Evolutionary conservation across 2,888 invertebrate species (phyloP).

Genomic region (Iphiclides podalirius): DNA sequence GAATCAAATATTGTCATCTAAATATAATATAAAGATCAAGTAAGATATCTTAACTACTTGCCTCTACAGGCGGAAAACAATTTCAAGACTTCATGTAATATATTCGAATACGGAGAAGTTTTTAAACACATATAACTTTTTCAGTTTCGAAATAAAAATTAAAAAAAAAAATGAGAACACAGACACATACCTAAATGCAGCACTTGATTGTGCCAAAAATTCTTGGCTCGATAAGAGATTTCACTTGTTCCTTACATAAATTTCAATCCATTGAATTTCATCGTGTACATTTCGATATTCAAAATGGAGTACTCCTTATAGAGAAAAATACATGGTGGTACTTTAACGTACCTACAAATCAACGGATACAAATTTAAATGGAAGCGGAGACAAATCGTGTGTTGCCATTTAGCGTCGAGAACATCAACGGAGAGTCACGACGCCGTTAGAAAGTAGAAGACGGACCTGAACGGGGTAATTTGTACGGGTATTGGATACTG

Average conservation of each 20-base stretch:
- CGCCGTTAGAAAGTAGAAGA: conserved; percentile 37
- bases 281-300: too few relatives aligned
- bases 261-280: background rate
- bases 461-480: conserved; percentile 10
- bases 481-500: conserved; percentile 3
- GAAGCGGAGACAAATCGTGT: conserved; percentile 27
- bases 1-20: too few relatives aligned
- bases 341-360: too few relatives aligned
- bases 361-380: background rate
- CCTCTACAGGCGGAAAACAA: too few relatives aligned
- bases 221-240: conserved; percentile 13
- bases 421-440: conserved; percentile 38
- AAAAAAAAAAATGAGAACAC: background rate
- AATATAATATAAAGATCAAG: too few relatives aligned
- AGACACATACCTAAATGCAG: background rate
- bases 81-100: too few relatives aligned
- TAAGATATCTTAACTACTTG: too few relatives aligned
- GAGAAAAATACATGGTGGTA: too few relatives aligned
- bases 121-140: too few relatives aligned
- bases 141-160: too few relatives aligned
- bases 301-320: too few relatives aligned
- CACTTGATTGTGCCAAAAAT: conserved; percentile 11
- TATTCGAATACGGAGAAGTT: too few relatives aligned
- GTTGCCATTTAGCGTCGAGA: conserved; percentile 32
- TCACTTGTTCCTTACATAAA: conserved; percentile 9